Conservation (phyloP, 2,113 vertebrate genomes). For the Neogale vison region DNA sequence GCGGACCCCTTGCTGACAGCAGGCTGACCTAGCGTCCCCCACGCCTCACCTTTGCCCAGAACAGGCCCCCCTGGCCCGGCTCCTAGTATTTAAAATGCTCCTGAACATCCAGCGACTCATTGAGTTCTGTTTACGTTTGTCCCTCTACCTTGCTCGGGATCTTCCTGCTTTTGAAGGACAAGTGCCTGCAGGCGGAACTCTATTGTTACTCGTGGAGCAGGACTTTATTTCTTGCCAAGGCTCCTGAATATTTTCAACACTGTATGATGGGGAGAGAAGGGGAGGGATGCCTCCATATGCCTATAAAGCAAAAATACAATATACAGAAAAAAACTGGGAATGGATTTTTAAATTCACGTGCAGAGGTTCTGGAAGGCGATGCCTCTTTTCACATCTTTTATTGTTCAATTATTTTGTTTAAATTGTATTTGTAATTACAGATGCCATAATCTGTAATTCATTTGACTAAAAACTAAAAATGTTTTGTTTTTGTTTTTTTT, state of each 20-base stretch:
- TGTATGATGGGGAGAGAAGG: fast-evolving
- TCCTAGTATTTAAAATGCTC: background rate
- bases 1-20: background rate
- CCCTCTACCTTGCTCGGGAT: background rate
- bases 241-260: background rate
- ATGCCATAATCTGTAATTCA: background rate
- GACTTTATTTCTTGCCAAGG: background rate
- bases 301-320: background rate
- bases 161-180: background rate
- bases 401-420: background rate
- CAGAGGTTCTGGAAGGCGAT: background rate
- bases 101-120: no score
- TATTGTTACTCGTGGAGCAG: background rate
- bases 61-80: fast-evolving
- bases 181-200: background rate
- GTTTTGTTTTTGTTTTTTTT: no score
- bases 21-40: background rate
- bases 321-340: background rate
- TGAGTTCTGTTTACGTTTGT: background rate
- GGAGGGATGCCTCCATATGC: fast-evolving
- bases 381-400: background rate
- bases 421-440: background rate
- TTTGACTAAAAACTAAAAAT: conserved; percentile 4
- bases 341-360: background rate
- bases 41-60: background rate